These are phyloP conservation scores for Brachirus orientalis DNA, from an alignment of 2,113 vertebrate species.

Conservation along the genomic window DNA sequence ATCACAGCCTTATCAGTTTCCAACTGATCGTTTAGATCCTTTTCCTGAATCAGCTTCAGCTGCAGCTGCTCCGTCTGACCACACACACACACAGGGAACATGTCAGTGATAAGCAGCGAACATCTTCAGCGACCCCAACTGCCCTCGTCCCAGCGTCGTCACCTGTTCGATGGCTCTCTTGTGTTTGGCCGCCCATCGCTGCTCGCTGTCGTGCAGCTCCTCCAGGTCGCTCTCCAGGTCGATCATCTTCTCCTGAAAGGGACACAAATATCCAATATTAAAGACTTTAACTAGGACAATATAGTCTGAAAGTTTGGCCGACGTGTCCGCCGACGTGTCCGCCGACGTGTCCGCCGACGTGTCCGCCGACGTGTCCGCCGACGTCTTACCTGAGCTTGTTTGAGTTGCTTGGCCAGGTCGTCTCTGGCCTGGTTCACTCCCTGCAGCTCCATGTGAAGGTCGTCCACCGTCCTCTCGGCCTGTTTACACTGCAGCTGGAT, in stretches of 20 bases:
- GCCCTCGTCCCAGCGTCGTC: too few relatives aligned
- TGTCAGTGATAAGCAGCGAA: neutral
- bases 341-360: too few relatives aligned
- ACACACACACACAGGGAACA: neutral
- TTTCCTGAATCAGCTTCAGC: conserved; percentile 80
- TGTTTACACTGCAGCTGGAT: conserved; percentile 82
- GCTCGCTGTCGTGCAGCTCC: conserved; percentile 81
- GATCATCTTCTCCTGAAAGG: conserved; percentile 78
- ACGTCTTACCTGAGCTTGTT: conserved; percentile 79
- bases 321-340: too few relatives aligned
- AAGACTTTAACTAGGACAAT: too few relatives aligned
- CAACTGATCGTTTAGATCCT: conserved; percentile 79
- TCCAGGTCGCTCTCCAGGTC: conserved; percentile 81
- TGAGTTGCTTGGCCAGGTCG: conserved; percentile 79
- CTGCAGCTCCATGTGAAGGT: conserved; percentile 82
- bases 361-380: too few relatives aligned
- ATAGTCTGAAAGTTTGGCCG: too few relatives aligned
- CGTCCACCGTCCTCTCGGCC: conserved; percentile 78
- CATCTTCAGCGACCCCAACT: too few relatives aligned
- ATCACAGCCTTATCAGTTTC: conserved; percentile 72
- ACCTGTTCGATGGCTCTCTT: conserved; percentile 83
- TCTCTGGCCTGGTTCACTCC: conserved; percentile 74
- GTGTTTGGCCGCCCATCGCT: conserved; percentile 75
- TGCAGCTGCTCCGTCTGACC: conserved; percentile 81
- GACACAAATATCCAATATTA: neutral